phyloP scores from a whole-genome alignment of 2,797 vertebrate genomes.

The Hyperoplus lanceolatus region DNA sequence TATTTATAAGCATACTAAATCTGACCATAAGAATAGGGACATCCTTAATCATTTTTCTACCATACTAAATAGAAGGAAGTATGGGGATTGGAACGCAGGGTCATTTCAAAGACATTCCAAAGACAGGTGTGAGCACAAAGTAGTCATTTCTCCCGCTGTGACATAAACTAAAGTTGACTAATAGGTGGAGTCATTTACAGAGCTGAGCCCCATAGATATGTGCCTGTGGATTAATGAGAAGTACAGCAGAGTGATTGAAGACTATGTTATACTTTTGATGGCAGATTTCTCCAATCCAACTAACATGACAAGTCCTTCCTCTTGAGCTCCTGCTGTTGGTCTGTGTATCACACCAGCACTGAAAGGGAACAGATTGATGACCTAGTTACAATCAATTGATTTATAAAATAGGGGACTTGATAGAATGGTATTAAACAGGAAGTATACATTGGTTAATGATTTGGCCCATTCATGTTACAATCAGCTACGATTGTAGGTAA shows the following conservation, averaged over 20 bases:
- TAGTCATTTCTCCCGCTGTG: neutral
- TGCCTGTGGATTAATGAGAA: slow-evolving; percentile 44
- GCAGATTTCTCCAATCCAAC: slow-evolving; percentile 35
- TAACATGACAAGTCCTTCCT: slow-evolving; percentile 21
- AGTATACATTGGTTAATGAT: neutral
- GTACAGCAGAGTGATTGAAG: slow-evolving; percentile 28
- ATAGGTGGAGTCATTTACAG: slow-evolving; percentile 12
- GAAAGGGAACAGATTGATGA: neutral
- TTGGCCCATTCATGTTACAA: too few relatives aligned
- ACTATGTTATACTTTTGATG: slow-evolving; percentile 40
- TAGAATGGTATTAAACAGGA: neutral
- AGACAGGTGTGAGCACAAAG: slow-evolving; percentile 43
- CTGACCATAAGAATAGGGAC: too few relatives aligned
- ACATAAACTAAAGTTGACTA: slow-evolving; percentile 23
- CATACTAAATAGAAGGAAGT: too few relatives aligned
- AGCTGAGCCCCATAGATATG: slow-evolving; percentile 16
- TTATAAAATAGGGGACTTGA: neutral
- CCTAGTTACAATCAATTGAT: too few relatives aligned
- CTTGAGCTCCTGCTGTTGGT: slow-evolving; percentile 13
- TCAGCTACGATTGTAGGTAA: too few relatives aligned
- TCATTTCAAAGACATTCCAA: slow-evolving; percentile 52
- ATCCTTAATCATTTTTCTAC: too few relatives aligned
- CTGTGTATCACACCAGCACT: neutral
- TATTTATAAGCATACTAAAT: too few relatives aligned
- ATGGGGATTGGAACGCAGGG: too few relatives aligned